Percentiles rank a stretch among this genome's conserved stretches.
Evolutionary conservation across 2,113 vertebrate species (phyloP).

Genomic region (Chlorocebus sabaeus): DNA sequence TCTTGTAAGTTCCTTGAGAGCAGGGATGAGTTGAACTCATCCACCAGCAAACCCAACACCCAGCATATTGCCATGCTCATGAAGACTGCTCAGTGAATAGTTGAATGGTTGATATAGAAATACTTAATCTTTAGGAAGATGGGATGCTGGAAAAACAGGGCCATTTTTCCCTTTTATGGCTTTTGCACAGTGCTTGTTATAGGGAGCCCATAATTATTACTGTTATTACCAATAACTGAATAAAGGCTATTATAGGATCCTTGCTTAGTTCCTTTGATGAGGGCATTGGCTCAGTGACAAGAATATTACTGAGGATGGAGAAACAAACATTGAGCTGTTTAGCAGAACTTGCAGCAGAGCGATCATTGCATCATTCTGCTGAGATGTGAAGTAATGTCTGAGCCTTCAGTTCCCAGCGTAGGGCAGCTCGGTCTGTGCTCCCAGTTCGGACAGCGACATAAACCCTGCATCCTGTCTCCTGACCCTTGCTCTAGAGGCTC

Average conservation of each 20-base stretch:
- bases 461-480: slow-evolving; percentile 52
- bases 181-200: background rate
- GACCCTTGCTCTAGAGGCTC: slow-evolving; percentile 33
- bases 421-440: background rate
- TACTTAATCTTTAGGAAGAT: slow-evolving; percentile 13
- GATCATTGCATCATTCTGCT: background rate
- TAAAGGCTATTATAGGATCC: background rate
- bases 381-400: slow-evolving; percentile 51
- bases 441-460: background rate
- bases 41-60: background rate
- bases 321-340: background rate
- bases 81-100: slow-evolving; percentile 1
- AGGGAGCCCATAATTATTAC: slow-evolving; percentile 29
- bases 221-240: background rate
- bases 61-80: background rate
- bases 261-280: slow-evolving; percentile 36
- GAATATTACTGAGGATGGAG: background rate
- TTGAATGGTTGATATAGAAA: slow-evolving; percentile 24
- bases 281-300: slow-evolving; percentile 51
- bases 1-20: background rate
- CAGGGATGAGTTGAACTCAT: background rate
- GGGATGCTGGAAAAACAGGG: slow-evolving; percentile 9
- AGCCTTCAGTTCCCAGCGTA: background rate
- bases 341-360: background rate
- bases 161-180: slow-evolving; percentile 10